phyloP scores from a whole-genome alignment of 2,797 vertebrate genomes.

The Aratinga solstitialis region DNA sequence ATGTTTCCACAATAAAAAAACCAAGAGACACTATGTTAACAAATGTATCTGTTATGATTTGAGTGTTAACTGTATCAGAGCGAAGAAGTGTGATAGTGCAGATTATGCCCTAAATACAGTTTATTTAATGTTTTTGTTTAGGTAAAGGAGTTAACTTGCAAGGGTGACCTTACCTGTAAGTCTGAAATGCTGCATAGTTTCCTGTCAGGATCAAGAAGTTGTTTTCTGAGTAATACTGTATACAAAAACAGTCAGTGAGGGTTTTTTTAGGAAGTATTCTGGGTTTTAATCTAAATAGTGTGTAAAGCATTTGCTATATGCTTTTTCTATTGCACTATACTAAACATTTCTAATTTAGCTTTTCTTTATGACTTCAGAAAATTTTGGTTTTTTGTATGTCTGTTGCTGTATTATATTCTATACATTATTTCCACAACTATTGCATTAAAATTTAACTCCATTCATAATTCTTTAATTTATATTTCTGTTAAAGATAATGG shows the following conservation, averaged over 20 bases:
- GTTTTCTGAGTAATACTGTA: not conserved
- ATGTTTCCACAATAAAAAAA: not conserved
- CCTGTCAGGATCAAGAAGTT: not conserved
- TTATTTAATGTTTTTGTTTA: not conserved
- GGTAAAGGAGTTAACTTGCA: not conserved
- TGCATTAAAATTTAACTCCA: not conserved
- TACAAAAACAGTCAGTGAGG: not conserved
- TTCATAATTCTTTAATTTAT: not conserved
- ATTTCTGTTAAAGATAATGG: not conserved
- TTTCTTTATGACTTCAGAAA: not conserved
- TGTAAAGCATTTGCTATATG: not conserved
- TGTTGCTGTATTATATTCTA: not conserved
- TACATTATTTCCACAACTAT: not conserved
- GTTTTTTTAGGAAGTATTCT: slow-evolving; percentile 1
- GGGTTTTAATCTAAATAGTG: not conserved
- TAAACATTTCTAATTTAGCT: not conserved
- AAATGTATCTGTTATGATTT: slow-evolving; percentile 18
- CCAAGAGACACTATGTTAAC: not conserved
- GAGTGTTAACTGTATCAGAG: not conserved
- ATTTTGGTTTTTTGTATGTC: not conserved
- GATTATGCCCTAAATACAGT: not conserved
- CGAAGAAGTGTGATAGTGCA: not conserved
- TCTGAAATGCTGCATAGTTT: not conserved
- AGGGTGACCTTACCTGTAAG: not conserved
- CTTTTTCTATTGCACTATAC: not conserved